phyloP scores from a whole-genome alignment of 2,797 vertebrate genomes.

The Urocyon cinereoargenteus region DNA sequence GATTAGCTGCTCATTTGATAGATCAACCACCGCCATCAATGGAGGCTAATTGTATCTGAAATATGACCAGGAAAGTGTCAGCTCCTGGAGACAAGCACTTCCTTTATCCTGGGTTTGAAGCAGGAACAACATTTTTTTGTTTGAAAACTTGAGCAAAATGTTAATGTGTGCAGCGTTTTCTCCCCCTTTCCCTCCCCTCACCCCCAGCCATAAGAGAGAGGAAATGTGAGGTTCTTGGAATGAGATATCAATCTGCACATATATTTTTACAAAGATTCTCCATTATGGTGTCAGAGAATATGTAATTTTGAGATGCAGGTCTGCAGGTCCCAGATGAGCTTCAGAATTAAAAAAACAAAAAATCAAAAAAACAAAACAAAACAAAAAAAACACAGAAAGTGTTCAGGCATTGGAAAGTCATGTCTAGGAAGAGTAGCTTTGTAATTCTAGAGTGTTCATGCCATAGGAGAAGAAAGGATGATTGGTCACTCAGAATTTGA shows the following conservation, averaged over 20 bases:
- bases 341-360: neutral
- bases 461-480: neutral
- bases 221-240: neutral
- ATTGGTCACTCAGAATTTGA: constrained; percentile 18
- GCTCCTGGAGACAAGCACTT: constrained; percentile 71
- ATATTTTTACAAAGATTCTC: neutral
- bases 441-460: constrained; percentile 65
- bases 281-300: neutral
- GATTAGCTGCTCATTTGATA: constrained; percentile 86
- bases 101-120: constrained; percentile 75
- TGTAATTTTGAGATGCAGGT: neutral
- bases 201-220: neutral
- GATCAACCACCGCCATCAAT: constrained; percentile 84
- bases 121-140: neutral
- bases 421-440: constrained; percentile 54
- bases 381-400: neutral
- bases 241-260: neutral
- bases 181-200: neutral
- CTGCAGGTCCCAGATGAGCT: neutral
- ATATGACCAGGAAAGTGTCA: constrained; percentile 75
- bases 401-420: neutral
- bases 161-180: neutral
- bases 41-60: constrained; percentile 85
- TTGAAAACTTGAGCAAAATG: constrained; percentile 67
- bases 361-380: neutral